phyloP scores from a whole-genome alignment of 2,888 invertebrate genomes.

The Caenorhabditis imperialis region DNA sequence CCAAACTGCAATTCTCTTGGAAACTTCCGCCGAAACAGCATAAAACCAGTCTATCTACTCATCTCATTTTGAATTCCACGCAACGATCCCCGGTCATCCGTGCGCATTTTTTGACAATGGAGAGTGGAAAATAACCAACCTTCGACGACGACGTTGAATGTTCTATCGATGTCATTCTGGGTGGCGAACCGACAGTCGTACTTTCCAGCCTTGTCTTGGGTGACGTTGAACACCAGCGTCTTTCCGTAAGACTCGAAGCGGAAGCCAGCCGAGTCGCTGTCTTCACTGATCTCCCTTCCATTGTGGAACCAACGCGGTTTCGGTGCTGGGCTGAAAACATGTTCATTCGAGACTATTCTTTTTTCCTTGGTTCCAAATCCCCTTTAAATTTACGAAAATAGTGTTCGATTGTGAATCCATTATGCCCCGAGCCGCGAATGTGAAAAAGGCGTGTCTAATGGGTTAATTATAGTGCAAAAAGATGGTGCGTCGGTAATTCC shows the following conservation, averaged over 20 bases:
- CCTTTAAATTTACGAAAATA: background rate
- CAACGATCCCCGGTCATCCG: slow-evolving; percentile 27
- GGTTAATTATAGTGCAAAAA: slow-evolving; percentile 37
- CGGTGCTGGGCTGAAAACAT: slow-evolving; percentile 75
- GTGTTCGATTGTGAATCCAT: slow-evolving; percentile 15
- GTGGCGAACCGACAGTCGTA: slow-evolving; percentile 86
- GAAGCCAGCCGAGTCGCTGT: slow-evolving; percentile 68
- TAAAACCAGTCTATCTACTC: slow-evolving; percentile 10
- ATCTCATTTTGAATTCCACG: slow-evolving; percentile 47
- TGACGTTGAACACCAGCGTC: slow-evolving; percentile 85
- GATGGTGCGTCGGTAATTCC: background rate
- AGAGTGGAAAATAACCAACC: slow-evolving; percentile 72
- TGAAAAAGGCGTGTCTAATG: slow-evolving; percentile 22
- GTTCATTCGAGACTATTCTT: background rate
- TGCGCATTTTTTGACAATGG: slow-evolving; percentile 7
- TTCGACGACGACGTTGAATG: slow-evolving; percentile 79
- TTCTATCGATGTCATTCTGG: slow-evolving; percentile 78
- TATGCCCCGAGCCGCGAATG: background rate
- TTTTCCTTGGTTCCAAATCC: background rate
- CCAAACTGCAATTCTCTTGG: background rate
- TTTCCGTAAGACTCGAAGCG: slow-evolving; percentile 76
- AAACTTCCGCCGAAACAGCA: slow-evolving; percentile 7
- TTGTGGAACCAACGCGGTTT: slow-evolving; percentile 77
- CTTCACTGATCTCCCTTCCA: slow-evolving; percentile 73
- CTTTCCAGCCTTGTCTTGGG: slow-evolving; percentile 89